Base-by-base conservation (phyloP, 2,888 invertebrate species). In the Apoda limacodes region DNA sequence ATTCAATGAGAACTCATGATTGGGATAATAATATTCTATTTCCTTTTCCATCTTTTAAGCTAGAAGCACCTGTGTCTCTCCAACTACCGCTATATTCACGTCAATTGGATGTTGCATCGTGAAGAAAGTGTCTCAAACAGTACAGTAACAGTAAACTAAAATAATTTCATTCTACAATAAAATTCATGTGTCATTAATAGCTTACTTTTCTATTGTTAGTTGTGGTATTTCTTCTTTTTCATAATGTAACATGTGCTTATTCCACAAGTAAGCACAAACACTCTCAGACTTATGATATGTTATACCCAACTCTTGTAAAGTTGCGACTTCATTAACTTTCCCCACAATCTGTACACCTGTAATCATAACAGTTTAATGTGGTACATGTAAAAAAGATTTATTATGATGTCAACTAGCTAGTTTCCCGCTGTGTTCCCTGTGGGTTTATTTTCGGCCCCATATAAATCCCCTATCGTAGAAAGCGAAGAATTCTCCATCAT, bases 241-340 rank as follows among this genome's bases (percentile, higher is more conserved):
- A 1, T 47, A 9, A 3, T 23, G 32, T 11, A 49, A 22, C 13
- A 45, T 39, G 14, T 45, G 33, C 2, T 19, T 22, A 19, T 49
- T 36, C 1, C 40, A 36, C 13, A 54, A 23, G 23, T 34, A 48
- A 2, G 37, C 33, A 25, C 28, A 26, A 2, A 54, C 15, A 6
- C 30, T 27, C 19, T 41, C 30, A 2, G 32, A 30, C 23, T 44
- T 48, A 2, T 37, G 31, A 2, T 22, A 9, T 6, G 38, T 35
- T 2, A 49, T 19, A n/a, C 45, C 43, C 13, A 52, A 21, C 4
- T 52, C 50, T 13, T 32, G 29, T 14, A 54, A 28, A n/a, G 45
- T 47, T 5, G 25, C 12, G 3, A 23, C 32, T n/a, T 37, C 34
- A 2, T 6, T 7, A 2, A 25, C 20, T 6, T 39, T 35, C 11